phyloP scores from a whole-genome alignment of 2,888 invertebrate species.

The Dyspetes luteomarginatus region DNA sequence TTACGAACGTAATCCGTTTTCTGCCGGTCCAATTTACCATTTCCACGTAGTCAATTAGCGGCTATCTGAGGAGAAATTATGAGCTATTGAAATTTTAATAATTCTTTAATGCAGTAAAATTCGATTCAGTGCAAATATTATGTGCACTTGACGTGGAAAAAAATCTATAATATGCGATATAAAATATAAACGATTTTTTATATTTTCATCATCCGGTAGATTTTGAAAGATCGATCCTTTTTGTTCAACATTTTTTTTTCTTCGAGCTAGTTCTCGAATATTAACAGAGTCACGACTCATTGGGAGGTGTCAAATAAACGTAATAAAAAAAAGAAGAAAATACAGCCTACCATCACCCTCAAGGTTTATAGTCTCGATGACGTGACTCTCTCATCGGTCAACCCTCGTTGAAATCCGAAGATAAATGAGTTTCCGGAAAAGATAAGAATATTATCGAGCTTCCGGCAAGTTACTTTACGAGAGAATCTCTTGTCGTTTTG shows the following conservation, averaged over 20 bases:
- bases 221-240: not conserved
- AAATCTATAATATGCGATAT: not conserved
- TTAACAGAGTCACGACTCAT: no score
- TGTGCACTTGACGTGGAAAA: not conserved
- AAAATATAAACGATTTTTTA: not conserved
- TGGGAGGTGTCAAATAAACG: no score
- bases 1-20: conserved; percentile 19
- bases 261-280: no score
- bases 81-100: conserved; percentile 13
- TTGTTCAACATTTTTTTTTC: not conserved
- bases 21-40: not conserved
- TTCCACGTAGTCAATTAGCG: conserved; percentile 18
- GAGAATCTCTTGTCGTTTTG: conserved; percentile 1
- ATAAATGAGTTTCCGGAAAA: conserved; percentile 46
- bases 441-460: conserved; percentile 50
- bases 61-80: not conserved
- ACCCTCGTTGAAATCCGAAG: conserved; percentile 38
- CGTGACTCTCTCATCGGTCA: conserved; percentile 1
- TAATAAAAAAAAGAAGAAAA: not conserved
- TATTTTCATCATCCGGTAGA: no score
- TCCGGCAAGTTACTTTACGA: conserved; percentile 34
- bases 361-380: not conserved
- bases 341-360: not conserved
- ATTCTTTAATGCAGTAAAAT: not conserved
- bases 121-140: not conserved